These are phyloP conservation scores for Elymnias hypermnestra DNA, from an alignment of 1,140 invertebrate genomes.

Conservation along the genomic window DNA sequence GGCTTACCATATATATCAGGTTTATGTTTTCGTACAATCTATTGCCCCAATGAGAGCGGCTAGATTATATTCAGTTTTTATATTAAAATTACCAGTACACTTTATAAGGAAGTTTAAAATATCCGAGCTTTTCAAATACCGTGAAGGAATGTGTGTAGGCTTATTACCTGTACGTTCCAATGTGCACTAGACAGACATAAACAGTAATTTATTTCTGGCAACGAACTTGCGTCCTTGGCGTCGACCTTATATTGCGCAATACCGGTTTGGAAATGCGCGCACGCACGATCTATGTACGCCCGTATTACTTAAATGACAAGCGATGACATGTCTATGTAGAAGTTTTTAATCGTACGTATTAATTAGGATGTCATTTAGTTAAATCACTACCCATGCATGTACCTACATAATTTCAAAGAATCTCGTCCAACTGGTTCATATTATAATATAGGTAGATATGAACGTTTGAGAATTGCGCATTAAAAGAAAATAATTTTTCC, in stretches of 20 bases:
- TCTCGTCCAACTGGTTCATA: neutral
- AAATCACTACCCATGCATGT: slow-evolving; percentile 1
- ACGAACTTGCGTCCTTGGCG: slow-evolving; percentile 71
- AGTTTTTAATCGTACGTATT: slow-evolving; percentile 9
- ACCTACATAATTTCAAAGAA: neutral
- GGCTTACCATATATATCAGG: no score
- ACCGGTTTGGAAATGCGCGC: slow-evolving; percentile 61
- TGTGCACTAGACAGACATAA: slow-evolving; percentile 65
- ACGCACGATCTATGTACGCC: slow-evolving; percentile 46
- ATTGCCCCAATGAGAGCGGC: no score
- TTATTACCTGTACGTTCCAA: slow-evolving; percentile 18
- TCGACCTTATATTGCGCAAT: slow-evolving; percentile 73
- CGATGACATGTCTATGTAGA: slow-evolving; percentile 21
- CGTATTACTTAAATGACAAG: slow-evolving; percentile 21
- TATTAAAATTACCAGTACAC: no score
- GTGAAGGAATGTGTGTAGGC: slow-evolving; percentile 8
- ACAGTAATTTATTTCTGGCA: slow-evolving; percentile 69
- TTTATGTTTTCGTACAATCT: no score
- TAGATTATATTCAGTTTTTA: no score
- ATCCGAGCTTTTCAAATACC: no score
- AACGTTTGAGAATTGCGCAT: neutral
- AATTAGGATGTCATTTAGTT: slow-evolving; percentile 16
- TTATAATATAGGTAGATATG: neutral
- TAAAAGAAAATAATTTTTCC: slow-evolving; percentile 1
- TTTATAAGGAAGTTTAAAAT: no score